Base-by-base conservation (phyloP, 2,888 invertebrate species). In the Plagiodera versicolora region DNA sequence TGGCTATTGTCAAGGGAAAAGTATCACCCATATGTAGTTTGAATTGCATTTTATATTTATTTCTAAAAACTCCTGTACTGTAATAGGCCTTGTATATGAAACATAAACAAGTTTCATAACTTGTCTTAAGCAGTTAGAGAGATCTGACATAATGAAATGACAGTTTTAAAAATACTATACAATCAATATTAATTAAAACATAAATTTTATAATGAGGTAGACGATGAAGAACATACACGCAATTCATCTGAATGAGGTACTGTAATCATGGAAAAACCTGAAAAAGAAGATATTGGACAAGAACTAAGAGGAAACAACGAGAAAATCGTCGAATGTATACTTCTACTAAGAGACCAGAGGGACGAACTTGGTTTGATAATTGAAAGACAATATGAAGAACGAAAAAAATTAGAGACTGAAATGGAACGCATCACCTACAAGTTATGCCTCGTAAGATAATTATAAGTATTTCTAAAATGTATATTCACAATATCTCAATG, bases 381-480 rank as follows among this genome's bases (percentile, higher is more conserved):
- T 14, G 70, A 74, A 14, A 75, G 74, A 53, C 78, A 78, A 56
- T 71, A 74, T 60, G 68, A 70, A 48, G 78, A 78, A 56, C 71
- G 75, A 58, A 65, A 67, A 46, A 70, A 68, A 56, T 66, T 77
- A 16, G 69, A 72, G 56, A 68, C 67, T 8, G 77, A 76, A 60
- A 72, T 78, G 53, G 77, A 78, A 66, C 70, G 73, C 28, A 67
- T 78, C 14, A 71, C 72, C n/a, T 78, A 77, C 57, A 78, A 78
- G 63, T 55, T 77, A 50, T 69, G 72, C 44, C 61, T 76, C 67
- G 77, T 78, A 72, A 61, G 46, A 53, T 24, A 16, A 17, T 11
- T 17, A 14, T 14, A 66, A 64, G 6, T 32, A 32, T 11, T 47
- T 47, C 1, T 17, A 47, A 11, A 39, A n/a, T 39, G n/a, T 5